Evolutionary conservation across 2,888 invertebrate genomes (phyloP).

Genomic region (Coelinius sp.): DNA sequence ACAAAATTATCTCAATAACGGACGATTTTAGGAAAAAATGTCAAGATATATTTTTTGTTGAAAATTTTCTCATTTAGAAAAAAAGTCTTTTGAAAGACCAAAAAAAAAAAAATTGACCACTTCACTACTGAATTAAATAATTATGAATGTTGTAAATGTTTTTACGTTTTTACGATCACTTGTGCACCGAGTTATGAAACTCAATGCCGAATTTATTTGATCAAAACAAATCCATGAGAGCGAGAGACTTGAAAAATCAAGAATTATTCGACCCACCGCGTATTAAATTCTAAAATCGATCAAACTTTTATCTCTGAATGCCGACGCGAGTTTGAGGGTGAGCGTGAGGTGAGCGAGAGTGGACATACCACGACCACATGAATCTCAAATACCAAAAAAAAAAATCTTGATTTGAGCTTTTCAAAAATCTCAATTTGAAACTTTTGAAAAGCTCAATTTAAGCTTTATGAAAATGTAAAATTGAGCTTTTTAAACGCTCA

Average conservation of each 20-base stretch:
- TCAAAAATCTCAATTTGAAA: too few relatives aligned
- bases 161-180: not conserved
- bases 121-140: not conserved
- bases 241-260: constrained; percentile 13
- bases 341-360: constrained; percentile 30
- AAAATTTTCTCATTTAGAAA: not conserved
- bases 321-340: constrained; percentile 33
- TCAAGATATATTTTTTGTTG: not conserved
- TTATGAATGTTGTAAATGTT: not conserved
- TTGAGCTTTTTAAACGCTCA: too few relatives aligned
- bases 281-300: constrained; percentile 25
- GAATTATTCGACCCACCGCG: constrained; percentile 17
- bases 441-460: too few relatives aligned
- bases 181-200: constrained; percentile 3
- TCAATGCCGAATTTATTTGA: not conserved
- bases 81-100: not conserved
- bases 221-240: constrained; percentile 7
- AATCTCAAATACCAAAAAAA: constrained; percentile 26
- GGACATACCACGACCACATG: constrained; percentile 17
- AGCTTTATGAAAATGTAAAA: too few relatives aligned
- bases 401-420: too few relatives aligned
- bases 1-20: too few relatives aligned
- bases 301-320: constrained; percentile 32
- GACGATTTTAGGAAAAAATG: too few relatives aligned
- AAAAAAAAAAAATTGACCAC: too few relatives aligned